Conservation (phyloP, 2,797 vertebrate genomes). For the Micrastur ruficollis region DNA sequence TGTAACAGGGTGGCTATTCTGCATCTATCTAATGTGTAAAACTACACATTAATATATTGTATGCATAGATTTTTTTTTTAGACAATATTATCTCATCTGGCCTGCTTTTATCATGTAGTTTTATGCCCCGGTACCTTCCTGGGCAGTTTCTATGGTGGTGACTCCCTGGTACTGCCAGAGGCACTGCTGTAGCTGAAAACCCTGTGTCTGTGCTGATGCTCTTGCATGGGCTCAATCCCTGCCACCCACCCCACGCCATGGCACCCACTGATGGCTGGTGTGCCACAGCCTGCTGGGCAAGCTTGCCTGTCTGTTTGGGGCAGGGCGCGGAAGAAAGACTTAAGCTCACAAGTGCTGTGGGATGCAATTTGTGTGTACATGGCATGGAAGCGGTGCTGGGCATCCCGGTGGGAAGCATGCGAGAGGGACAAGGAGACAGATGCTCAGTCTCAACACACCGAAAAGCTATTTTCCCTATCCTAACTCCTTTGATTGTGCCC, state of each 20-base stretch:
- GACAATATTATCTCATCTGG: rapidly evolving
- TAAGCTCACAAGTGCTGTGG: not conserved
- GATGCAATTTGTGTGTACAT: rapidly evolving
- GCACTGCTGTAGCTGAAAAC: not conserved
- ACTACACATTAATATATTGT: not conserved
- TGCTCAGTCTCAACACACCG: rapidly evolving
- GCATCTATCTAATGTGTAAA: not conserved
- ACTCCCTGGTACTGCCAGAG: not conserved
- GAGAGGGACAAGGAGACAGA: not conserved
- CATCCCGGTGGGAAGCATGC: rapidly evolving
- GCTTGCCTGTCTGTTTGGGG: rapidly evolving
- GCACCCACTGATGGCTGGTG: too few relatives aligned
- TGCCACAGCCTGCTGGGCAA: rapidly evolving
- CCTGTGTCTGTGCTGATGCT: rapidly evolving
- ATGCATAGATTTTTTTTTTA: rapidly evolving
- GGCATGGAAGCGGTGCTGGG: not conserved
- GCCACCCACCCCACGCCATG: rapidly evolving
- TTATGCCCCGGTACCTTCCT: not conserved
- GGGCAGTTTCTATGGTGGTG: not conserved
- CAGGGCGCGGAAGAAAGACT: not conserved
- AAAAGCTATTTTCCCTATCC: not conserved
- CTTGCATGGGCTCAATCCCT: not conserved
- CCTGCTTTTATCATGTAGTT: not conserved
- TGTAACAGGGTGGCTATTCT: too few relatives aligned
- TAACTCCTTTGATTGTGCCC: not conserved